Percentiles rank a stretch among this genome's conserved stretches.
phyloP scores from a whole-genome alignment of 2,797 vertebrate genomes.

The Synanceia verrucosa region DNA sequence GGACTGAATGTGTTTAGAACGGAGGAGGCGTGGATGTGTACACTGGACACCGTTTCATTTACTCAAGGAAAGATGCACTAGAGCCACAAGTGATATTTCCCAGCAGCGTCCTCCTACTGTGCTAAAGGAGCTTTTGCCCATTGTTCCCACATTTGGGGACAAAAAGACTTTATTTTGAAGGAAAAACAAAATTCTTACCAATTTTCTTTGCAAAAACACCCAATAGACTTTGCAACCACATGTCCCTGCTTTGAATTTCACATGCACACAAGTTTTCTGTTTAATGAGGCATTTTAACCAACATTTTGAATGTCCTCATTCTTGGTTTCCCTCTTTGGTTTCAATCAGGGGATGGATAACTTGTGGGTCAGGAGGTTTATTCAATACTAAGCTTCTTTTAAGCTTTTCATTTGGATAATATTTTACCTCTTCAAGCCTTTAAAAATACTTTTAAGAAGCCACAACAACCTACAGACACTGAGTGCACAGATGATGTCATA shows the following conservation, averaged over 20 bases:
- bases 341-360: not conserved
- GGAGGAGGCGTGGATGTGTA: conserved; percentile 10
- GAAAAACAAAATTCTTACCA: not conserved
- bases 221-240: not conserved
- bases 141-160: no score
- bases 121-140: not conserved
- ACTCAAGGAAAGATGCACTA: not conserved
- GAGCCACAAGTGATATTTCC: not conserved
- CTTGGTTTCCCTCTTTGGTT: not conserved
- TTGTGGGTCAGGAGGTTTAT: rapidly evolving
- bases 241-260: not conserved
- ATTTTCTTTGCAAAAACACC: not conserved
- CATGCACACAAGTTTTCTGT: not conserved
- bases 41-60: conserved; percentile 11
- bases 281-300: not conserved
- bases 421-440: not conserved
- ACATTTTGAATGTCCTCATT: not conserved
- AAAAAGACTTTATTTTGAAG: not conserved
- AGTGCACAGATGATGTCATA: not conserved
- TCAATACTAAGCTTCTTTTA: not conserved
- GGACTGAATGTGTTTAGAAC: not conserved
- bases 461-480: no score
- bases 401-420: not conserved
- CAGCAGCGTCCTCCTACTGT: not conserved
- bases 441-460: no score